phyloP scores from a whole-genome alignment of 2,113 vertebrate species.

The Peromyscus leucopus region DNA sequence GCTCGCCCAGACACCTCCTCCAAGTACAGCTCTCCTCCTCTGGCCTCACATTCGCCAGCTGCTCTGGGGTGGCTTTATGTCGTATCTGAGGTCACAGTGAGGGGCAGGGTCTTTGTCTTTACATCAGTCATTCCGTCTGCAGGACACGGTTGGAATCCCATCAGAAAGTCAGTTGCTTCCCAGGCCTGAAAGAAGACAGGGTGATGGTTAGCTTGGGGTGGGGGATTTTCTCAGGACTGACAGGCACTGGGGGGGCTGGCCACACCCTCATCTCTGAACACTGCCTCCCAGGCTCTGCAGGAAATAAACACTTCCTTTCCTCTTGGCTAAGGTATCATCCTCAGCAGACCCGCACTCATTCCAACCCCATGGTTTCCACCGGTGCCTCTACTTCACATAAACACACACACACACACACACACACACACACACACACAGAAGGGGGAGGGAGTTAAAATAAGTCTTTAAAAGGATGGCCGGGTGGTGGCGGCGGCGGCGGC shows the following conservation, averaged over 20 bases:
- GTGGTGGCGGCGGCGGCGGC: too few relatives aligned
- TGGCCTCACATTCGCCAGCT: not conserved
- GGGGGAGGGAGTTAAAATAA: not conserved
- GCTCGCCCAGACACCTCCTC: not conserved
- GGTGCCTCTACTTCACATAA: too few relatives aligned
- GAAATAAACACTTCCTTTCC: not conserved
- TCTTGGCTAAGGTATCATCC: not conserved
- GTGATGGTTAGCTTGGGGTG: constrained; percentile 33
- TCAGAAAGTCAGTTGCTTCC: constrained; percentile 80
- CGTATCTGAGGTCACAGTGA: constrained; percentile 30
- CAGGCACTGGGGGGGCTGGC: rapidly evolving
- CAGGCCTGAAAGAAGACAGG: constrained; percentile 84
- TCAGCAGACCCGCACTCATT: not conserved
- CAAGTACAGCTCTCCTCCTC: not conserved
- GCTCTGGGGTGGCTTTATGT: not conserved
- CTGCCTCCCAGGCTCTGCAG: not conserved
- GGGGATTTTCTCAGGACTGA: not conserved
- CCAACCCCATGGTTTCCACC: rapidly evolving
- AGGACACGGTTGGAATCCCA: not conserved
- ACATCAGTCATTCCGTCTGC: not conserved
- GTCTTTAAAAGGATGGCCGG: not conserved
- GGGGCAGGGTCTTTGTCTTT: not conserved
- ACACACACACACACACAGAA: not conserved
- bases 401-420: not conserved
- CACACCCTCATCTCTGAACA: rapidly evolving